Evolutionary conservation across 2,113 vertebrate species (phyloP).

Genomic region (Aythya baeri): DNA sequence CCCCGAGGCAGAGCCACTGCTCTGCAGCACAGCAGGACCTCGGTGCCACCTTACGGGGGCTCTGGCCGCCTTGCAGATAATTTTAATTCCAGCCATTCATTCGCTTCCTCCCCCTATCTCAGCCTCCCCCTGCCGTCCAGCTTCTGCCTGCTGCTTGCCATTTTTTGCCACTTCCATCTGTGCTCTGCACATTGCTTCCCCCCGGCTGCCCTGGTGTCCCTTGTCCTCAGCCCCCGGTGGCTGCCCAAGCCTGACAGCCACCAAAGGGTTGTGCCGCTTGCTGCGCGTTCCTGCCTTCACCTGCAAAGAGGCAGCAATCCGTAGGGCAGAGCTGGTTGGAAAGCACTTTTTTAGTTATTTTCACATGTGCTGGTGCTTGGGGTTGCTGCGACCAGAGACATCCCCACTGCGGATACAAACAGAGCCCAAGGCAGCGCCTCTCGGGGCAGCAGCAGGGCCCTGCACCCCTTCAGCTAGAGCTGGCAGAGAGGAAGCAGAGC

Average conservation of each 20-base stretch:
- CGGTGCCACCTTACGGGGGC: too few species aligned
- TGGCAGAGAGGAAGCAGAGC: neutral
- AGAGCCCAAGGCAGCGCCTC: neutral
- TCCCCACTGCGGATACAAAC: accelerated
- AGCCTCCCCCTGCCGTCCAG: neutral
- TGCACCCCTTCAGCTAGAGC: accelerated
- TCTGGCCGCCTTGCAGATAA: neutral
- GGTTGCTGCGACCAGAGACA: neutral
- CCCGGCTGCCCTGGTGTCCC: neutral
- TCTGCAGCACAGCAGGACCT: neutral
- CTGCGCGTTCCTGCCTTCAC: neutral
- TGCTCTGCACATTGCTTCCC: neutral
- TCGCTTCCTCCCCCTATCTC: accelerated
- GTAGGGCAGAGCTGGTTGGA: neutral
- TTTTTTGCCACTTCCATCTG: neutral
- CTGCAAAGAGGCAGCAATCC: neutral
- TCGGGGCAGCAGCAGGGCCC: neutral
- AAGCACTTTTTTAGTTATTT: neutral
- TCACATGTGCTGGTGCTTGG: neutral
- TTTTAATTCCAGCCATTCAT: accelerated
- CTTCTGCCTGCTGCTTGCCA: neutral
- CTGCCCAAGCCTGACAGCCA: neutral
- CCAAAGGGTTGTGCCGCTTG: neutral
- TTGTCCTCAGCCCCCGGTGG: accelerated
- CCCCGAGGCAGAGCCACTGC: neutral